Base-by-base conservation (phyloP, 2,888 invertebrate genomes). In the Cheilosia scutellata region DNA sequence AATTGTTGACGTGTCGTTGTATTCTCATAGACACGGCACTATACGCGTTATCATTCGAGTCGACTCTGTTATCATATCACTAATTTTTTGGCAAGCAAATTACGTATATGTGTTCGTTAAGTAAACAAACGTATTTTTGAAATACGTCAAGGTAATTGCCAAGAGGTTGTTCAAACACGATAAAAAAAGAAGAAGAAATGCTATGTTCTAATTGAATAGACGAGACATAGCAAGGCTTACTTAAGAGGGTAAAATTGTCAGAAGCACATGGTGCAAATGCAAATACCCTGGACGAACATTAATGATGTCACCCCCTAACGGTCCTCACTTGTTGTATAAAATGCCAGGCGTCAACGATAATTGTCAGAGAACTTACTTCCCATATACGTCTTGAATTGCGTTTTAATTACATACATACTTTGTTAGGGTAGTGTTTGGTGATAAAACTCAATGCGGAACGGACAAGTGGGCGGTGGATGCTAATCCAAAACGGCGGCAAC, bases 391-490 rank as follows among this genome's bases (percentile, higher is more conserved):
- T 62, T 66, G 37, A 75, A 55, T 62, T 62, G 5, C 47, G 20
- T 70, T 82, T 78, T 74, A 83, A 68, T 83, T 78, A 40, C 29
- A 42, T 55, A 55, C 57, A 74, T 37, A 11, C 37, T 74, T 78
- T 78, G 78, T 25, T 40, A 55, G 66, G 74, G 57, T 74, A 66
- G 9, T 57, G 63, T 16, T 63, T 49, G 11, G 25, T 3, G n/a
- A 72, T 55, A 65, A 55, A 72, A 78, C 37, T 33, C 58, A 77
- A 72, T 72, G 31, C 37, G 49, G 49, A 83, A 62, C 58, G 16
- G 55, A 13, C 49, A 37, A 42, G 51, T 75, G 40, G 25, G 70
- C 1, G 62, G 40, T 51, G 9, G 16, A n/a, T 63, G 57, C 44
- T 66, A 62, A 72, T 74, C 77, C 65, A 62, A 65, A 62, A 55